Conservation (phyloP, 2,113 vertebrate species). For the Sinosuthora webbiana region DNA sequence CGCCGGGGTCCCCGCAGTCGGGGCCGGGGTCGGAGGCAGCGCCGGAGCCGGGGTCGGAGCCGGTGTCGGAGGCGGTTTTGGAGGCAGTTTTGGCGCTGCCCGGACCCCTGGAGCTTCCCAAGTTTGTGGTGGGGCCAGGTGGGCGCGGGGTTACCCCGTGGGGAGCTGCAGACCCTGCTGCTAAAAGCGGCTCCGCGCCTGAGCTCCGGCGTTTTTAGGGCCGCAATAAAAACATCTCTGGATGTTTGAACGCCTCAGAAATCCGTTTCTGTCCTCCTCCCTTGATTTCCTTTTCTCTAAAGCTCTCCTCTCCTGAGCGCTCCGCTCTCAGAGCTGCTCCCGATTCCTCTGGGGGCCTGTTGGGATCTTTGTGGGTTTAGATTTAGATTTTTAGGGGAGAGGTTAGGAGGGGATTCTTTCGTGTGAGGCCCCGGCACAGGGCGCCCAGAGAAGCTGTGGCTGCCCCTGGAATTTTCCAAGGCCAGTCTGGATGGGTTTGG, state of each 20-base stretch:
- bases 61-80: neutral
- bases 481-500: rapidly evolving
- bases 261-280: neutral
- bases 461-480: neutral
- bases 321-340: neutral
- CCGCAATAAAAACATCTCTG: neutral
- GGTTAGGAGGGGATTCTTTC: neutral
- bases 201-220: neutral
- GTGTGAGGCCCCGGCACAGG: neutral
- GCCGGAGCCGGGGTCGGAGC: rapidly evolving
- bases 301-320: neutral
- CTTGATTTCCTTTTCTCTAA: neutral
- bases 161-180: conserved; percentile 43
- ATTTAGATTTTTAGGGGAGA: neutral
- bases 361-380: neutral
- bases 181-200: neutral
- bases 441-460: neutral
- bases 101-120: neutral
- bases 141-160: neutral
- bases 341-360: neutral
- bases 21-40: rapidly evolving
- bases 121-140: neutral
- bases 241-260: neutral
- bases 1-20: neutral
- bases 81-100: neutral